phyloP scores from a whole-genome alignment of 1,140 invertebrate genomes.

The Watersipora subatra region DNA sequence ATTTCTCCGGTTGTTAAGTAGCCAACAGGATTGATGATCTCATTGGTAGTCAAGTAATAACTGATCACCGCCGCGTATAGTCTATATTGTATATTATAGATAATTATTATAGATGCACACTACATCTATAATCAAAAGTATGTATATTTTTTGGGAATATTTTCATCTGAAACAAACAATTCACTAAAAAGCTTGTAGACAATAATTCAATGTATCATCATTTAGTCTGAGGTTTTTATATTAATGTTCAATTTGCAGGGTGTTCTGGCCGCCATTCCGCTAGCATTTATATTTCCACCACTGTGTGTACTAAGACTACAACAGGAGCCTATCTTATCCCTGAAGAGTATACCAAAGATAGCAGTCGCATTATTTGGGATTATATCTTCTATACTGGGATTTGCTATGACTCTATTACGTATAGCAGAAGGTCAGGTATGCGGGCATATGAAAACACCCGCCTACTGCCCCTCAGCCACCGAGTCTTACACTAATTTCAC shows the following conservation, averaged over 20 bases:
- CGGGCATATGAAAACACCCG: slow-evolving; percentile 49
- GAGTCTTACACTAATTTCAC: slow-evolving; percentile 6
- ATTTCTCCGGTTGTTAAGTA: too few species aligned
- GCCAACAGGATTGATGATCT: too few species aligned
- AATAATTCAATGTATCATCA: too few species aligned
- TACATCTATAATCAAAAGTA: too few species aligned
- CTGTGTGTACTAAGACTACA: slow-evolving; percentile 64
- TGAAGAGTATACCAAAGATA: slow-evolving; percentile 57
- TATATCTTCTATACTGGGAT: slow-evolving; percentile 53
- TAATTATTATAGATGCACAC: too few species aligned
- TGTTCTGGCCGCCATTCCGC: slow-evolving; percentile 64
- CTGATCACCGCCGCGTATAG: too few species aligned
- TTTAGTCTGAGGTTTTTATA: too few species aligned
- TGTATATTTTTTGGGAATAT: too few species aligned
- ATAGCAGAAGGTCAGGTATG: slow-evolving; percentile 45
- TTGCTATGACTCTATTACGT: slow-evolving; percentile 46
- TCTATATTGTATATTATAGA: too few species aligned
- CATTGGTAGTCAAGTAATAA: too few species aligned
- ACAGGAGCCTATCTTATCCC: slow-evolving; percentile 53
- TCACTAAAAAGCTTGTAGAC: too few species aligned
- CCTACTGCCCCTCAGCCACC: slow-evolving; percentile 43
- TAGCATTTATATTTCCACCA: slow-evolving; percentile 70
- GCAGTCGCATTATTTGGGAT: slow-evolving; percentile 57
- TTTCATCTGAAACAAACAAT: too few species aligned
- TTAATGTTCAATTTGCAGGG: slow-evolving; percentile 48